Base-by-base conservation (phyloP, 2,888 invertebrate species). In the Trissonchulus latispiculum region DNA sequence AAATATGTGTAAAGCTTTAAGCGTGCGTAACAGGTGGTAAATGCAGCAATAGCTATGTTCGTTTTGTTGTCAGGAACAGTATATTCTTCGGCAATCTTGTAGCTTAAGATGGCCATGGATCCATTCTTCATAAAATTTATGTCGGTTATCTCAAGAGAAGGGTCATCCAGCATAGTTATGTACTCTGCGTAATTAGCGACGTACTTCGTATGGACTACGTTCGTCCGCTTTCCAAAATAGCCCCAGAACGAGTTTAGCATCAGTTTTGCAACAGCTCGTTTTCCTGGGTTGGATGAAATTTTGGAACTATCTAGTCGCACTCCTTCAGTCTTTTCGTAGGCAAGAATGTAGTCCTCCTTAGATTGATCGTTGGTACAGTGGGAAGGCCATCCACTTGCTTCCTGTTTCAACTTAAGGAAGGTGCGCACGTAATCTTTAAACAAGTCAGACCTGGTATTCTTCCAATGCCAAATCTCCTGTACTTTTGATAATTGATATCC, bases 41-140 rank as follows among this genome's bases (percentile, higher is more conserved):
- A 84, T 0, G 80, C 79, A 0, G 83, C 84, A 2, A 85, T 78
- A 15, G 80, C 78, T 0, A 80, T 77, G 74, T 81, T 83, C 28
- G 71, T 69, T 0, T 32, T 32, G 8, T 31, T 8, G 8, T 31
- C 66, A n/a, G 66, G 66, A 18, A n/a, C n/a, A 18, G 29, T 35
- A 8, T 18, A 8, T 64, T 64, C 66, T 29, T 29, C 8, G 18
- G 29, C 33, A 8, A 64, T 18, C 66, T 64, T 64, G 29, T 64
- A 64, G 66, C 33, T 64, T 64, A n/a, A 18, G 29, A n/a, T n/a
- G n/a, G n/a, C n/a, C n/a, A n/a, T n/a, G n/a, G n/a, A n/a, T n/a
- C n/a, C n/a, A n/a, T n/a, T 32, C 29, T 35, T 32, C 33, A 31
- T 32, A 31, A 64, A 18, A 15, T 64, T 8, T 29, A 64, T 35